Evolutionary conservation across 1,140 invertebrate species (phyloP), one percentile per base, ranked within the genome.

Genomic region (Apis cerana): DNA sequence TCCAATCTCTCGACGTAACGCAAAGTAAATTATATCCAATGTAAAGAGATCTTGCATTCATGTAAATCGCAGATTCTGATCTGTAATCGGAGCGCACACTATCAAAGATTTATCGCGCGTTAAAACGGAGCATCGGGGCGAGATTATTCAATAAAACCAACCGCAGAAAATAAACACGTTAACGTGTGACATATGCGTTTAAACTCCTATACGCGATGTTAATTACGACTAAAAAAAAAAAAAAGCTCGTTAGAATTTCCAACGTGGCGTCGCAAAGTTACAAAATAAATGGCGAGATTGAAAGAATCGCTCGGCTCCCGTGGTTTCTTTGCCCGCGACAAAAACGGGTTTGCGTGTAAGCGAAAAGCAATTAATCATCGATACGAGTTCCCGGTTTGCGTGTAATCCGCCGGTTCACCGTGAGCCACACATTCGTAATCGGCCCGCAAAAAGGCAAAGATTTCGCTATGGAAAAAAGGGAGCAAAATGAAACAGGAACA

Each of bases 291-390:
- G n/a, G 43, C 17, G 12, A 43, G 33, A 43, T 48, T n/a, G 9
- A 59, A 74, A 12, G 33, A n/a, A 58, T 21, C 33, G 71, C 23
- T 74, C 33, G 13, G 56, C 71, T 48, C 2, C 7, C 19, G 23
- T 1, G 43, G 27, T 72, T 15, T 74, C 27, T 59, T 23, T 17
- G 21, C 27, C n/a, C 12, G 3, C 15, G 33, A 61, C 56, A 61
- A 74, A 48, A 74, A 61, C 71, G 21, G 21, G 71, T 61, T 61
- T 61, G 59, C 71, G 48, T 43, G 33, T 74, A 61, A 74, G 56
- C 56, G 71, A 74, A 48, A 48, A 61, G 43, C 56, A 74, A 74
- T 74, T 74, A 74, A 74, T 74, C 58, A 74, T 59, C 71, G 27
- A 61, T 59, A 74, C 71, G 56, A 74, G 71, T 74, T 61, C 33